Evolutionary conservation across 2,888 invertebrate species (phyloP).

Genomic region (Brachyopa scutellaris): DNA sequence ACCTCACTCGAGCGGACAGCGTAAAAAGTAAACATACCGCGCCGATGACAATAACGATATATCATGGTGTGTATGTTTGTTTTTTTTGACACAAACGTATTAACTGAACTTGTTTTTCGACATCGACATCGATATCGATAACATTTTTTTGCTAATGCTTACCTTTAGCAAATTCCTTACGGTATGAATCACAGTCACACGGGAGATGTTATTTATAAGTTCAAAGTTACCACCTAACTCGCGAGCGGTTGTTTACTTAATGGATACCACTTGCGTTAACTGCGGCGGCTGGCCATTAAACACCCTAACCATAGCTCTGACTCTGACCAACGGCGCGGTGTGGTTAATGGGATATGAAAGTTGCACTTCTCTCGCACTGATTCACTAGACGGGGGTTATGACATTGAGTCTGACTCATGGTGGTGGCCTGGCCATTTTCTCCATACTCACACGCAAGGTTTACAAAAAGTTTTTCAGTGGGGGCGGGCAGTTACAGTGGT

Average conservation of each 20-base stretch:
- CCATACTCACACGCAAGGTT: conserved; percentile 33
- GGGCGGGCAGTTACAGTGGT: no score
- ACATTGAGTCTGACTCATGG: conserved; percentile 29
- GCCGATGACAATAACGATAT: conserved; percentile 14
- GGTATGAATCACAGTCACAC: conserved; percentile 9
- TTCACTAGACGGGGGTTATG: conserved; percentile 21
- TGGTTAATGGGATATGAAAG: conserved; percentile 35
- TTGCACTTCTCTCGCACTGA: background rate
- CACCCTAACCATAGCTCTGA: background rate
- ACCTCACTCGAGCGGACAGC: conserved; percentile 33
- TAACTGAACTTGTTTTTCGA: conserved; percentile 48
- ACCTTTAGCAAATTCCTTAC: conserved; percentile 1
- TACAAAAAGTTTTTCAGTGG: background rate
- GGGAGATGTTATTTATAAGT: background rate
- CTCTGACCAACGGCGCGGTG: conserved; percentile 10
- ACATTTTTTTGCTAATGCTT: background rate
- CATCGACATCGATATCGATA: conserved; percentile 36
- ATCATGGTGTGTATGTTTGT: no score
- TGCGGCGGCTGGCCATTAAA: conserved; percentile 7
- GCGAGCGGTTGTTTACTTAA: conserved; percentile 41
- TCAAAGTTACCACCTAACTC: conserved; percentile 22
- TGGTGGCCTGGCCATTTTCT: background rate
- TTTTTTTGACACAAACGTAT: background rate
- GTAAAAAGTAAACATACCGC: conserved; percentile 29
- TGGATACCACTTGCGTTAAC: conserved; percentile 5